These are phyloP conservation scores for Panorpa germanica DNA, from an alignment of 2,888 invertebrate species.

Conservation along the genomic window DNA sequence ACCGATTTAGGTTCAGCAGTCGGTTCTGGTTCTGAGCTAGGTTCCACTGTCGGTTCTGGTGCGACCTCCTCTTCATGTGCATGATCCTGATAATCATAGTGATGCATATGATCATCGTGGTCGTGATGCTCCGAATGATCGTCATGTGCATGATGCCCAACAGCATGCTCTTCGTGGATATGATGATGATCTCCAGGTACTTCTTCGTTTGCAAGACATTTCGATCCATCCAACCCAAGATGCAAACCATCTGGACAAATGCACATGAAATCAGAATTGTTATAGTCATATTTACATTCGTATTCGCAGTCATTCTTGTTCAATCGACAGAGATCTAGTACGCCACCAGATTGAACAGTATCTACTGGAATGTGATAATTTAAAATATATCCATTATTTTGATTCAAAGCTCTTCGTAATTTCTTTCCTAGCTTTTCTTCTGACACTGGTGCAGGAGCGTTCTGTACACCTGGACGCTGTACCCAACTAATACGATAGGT, in stretches of 20 bases:
- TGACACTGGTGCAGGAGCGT: conserved; percentile 29
- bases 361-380: conserved; percentile 18
- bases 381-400: conserved; percentile 44
- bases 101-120: conserved; percentile 11
- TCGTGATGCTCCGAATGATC: conserved; percentile 19
- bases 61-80: conserved; percentile 16
- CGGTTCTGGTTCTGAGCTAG: conserved; percentile 16
- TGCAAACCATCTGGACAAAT: conserved; percentile 36
- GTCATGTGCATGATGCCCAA: conserved; percentile 12
- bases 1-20: conserved; percentile 15
- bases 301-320: conserved; percentile 44
- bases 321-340: conserved; percentile 44
- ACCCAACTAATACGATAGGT: conserved; percentile 47
- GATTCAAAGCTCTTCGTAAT: conserved; percentile 28
- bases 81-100: conserved; percentile 9
- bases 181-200: conserved; percentile 16
- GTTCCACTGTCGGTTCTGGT: conserved; percentile 17
- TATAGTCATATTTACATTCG: conserved; percentile 44
- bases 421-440: conserved; percentile 26
- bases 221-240: conserved; percentile 22
- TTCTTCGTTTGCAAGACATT: conserved; percentile 27
- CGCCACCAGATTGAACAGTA: conserved; percentile 16
- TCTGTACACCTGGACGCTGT: conserved; percentile 27
- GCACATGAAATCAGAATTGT: conserved; percentile 40
- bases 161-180: conserved; percentile 16